phyloP scores from a whole-genome alignment of 1,140 invertebrate genomes.

The Agrypnia vestita region DNA sequence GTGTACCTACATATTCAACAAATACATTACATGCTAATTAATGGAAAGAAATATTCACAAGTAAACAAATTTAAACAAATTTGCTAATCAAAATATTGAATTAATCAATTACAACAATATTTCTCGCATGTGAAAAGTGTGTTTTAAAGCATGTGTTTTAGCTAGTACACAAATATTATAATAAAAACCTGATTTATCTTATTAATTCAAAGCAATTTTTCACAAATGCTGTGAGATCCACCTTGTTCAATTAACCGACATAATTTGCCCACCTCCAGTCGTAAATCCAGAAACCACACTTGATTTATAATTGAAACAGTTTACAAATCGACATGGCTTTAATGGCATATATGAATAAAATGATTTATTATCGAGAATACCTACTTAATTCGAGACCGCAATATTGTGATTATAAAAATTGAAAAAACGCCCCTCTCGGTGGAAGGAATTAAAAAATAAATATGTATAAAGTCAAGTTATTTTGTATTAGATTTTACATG shows the following conservation, averaged over 20 bases:
- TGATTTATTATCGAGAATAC: conserved; percentile 26
- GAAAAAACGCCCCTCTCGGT: conserved; percentile 8
- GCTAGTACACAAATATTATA: conserved; percentile 13
- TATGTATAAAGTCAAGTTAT: too few species aligned
- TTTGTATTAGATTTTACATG: too few species aligned
- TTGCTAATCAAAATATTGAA: too few species aligned
- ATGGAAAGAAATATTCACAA: too few species aligned
- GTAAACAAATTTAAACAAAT: too few species aligned
- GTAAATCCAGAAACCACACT: background rate
- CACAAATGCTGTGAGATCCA: conserved; percentile 26
- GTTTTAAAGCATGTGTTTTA: conserved; percentile 1
- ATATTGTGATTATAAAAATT: conserved; percentile 28
- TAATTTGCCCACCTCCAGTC: conserved; percentile 33
- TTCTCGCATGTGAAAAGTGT: background rate
- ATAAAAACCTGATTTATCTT: conserved; percentile 35
- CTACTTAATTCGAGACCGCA: conserved; percentile 15
- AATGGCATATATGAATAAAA: background rate
- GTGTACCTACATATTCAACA: too few species aligned
- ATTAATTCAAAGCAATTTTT: conserved; percentile 34
- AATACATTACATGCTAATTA: too few species aligned
- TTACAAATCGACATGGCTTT: conserved; percentile 24
- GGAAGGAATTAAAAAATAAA: background rate
- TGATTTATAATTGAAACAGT: conserved; percentile 41
- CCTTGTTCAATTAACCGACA: conserved; percentile 13
- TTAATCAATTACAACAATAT: background rate